Evolutionary conservation across 2,113 vertebrate genomes (phyloP).

Genomic region (Daphoenositta chrysoptera): DNA sequence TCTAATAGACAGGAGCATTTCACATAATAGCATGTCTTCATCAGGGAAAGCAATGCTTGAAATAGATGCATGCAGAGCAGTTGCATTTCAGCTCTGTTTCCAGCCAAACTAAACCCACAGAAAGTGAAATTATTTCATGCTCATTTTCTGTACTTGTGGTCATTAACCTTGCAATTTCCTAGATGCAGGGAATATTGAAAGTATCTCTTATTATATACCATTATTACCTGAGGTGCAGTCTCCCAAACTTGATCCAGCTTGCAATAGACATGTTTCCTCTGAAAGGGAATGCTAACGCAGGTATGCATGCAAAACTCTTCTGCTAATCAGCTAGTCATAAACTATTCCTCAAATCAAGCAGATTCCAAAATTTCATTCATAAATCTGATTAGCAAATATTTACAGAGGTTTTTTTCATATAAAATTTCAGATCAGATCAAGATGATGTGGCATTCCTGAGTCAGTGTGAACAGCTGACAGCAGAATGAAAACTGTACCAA

Average conservation of each 20-base stretch:
- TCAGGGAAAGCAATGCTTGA: background rate
- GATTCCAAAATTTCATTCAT: background rate
- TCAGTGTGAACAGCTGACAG: background rate
- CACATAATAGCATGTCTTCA: background rate
- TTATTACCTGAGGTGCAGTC: background rate
- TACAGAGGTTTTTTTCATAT: background rate
- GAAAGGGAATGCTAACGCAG: background rate
- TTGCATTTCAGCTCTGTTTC: background rate
- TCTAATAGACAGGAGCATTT: background rate
- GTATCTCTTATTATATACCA: background rate
- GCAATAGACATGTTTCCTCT: conserved; percentile 1
- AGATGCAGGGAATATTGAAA: background rate
- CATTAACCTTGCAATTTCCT: background rate
- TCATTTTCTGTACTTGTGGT: background rate
- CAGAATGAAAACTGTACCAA: background rate
- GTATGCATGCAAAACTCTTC: background rate
- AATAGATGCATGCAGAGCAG: background rate
- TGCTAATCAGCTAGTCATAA: background rate
- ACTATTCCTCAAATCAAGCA: background rate
- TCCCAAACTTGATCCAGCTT: conserved; percentile 44
- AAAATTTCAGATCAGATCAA: background rate
- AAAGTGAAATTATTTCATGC: background rate
- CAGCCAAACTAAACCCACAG: background rate
- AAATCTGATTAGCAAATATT: background rate
- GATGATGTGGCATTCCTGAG: background rate